phyloP scores from a whole-genome alignment of 2,888 invertebrate species.

The Carterocephalus palaemon region DNA sequence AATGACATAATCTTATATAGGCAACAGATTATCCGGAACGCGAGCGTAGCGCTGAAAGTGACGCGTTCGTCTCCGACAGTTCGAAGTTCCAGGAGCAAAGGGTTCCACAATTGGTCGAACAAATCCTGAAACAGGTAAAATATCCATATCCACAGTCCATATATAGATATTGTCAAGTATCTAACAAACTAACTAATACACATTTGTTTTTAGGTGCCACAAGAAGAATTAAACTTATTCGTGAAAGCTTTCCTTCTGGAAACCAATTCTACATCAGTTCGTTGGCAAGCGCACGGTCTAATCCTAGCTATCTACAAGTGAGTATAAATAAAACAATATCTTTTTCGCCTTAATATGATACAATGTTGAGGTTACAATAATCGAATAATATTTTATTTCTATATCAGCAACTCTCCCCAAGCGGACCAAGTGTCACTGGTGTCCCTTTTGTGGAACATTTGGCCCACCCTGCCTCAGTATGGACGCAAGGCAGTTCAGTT shows the following conservation, averaged over 20 bases:
- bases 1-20: not conserved
- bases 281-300: constrained; percentile 97
- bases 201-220: constrained; percentile 65
- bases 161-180: too few relatives aligned
- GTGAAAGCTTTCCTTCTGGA: constrained; percentile 94
- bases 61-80: constrained; percentile 62
- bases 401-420: constrained; percentile 83
- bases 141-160: not conserved
- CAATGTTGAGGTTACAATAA: not conserved
- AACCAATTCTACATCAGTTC: constrained; percentile 93
- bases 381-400: constrained; percentile 2
- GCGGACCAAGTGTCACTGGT: constrained; percentile 88
- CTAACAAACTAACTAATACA: too few relatives aligned
- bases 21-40: constrained; percentile 62
- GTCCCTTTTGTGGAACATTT: constrained; percentile 92
- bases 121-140: constrained; percentile 66
- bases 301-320: constrained; percentile 90
- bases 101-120: constrained; percentile 67
- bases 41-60: constrained; percentile 71
- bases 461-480: constrained; percentile 93
- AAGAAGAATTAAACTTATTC: constrained; percentile 84
- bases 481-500: constrained; percentile 97
- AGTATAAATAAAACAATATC: constrained; percentile 37
- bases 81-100: constrained; percentile 73
- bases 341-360: too few relatives aligned